Conservation (phyloP, 2,888 invertebrate genomes). For the Ctenicera cuprea region DNA sequence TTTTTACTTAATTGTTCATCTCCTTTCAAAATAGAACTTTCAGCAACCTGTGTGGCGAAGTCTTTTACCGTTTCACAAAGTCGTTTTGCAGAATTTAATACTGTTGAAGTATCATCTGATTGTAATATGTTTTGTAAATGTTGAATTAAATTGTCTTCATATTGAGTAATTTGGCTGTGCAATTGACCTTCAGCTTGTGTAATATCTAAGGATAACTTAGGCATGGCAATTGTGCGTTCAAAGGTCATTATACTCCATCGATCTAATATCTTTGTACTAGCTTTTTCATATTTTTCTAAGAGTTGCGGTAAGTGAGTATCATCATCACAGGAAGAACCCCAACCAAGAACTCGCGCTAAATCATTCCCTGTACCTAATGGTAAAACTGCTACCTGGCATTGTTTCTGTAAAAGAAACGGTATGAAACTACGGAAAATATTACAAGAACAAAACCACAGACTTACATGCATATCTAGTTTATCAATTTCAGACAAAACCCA, state of each 20-base stretch:
- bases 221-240: constrained; percentile 82
- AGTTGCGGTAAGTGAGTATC: constrained; percentile 94
- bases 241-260: constrained; percentile 98
- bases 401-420: constrained; percentile 77
- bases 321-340: constrained; percentile 97
- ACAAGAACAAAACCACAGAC: constrained; percentile 63
- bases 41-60: constrained; percentile 79
- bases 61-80: constrained; percentile 88
- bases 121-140: constrained; percentile 92
- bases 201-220: constrained; percentile 71
- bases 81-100: constrained; percentile 80
- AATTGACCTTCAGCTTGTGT: constrained; percentile 71
- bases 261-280: constrained; percentile 98
- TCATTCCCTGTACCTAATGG: constrained; percentile 98
- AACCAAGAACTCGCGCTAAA: constrained; percentile 94
- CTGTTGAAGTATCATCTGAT: constrained; percentile 83
- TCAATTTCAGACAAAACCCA: constrained; percentile 99
- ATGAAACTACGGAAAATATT: background rate
- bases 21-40: constrained; percentile 75
- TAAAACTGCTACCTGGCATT: constrained; percentile 95
- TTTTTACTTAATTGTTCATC: constrained; percentile 79
- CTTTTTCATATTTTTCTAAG: constrained; percentile 94
- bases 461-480: constrained; percentile 94
- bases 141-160: constrained; percentile 85
- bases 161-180: constrained; percentile 79